Evolutionary conservation across 2,113 vertebrate species (phyloP).

Genomic region (Sturnira hondurensis): DNA sequence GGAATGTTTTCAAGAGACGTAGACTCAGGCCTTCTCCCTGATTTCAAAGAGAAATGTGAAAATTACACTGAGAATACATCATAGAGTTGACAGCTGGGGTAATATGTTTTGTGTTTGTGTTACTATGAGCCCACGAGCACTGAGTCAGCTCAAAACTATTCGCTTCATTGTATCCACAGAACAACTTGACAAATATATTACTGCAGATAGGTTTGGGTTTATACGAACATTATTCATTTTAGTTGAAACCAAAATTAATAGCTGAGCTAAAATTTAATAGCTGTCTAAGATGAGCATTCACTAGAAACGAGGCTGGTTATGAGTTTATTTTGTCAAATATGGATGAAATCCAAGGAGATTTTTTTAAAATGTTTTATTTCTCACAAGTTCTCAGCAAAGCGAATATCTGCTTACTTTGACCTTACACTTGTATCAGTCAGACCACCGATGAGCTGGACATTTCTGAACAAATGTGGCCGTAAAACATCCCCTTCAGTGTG

Average conservation of each 20-base stretch:
- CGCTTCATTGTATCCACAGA: conserved; percentile 21
- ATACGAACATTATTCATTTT: background rate
- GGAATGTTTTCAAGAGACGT: background rate
- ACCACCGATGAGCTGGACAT: background rate
- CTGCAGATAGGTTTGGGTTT: background rate
- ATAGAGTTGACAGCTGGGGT: background rate
- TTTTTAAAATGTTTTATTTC: background rate
- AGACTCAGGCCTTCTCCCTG: background rate
- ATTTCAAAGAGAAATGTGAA: conserved; percentile 18
- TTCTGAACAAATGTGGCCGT: background rate
- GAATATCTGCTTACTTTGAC: background rate
- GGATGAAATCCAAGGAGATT: background rate
- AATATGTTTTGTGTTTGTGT: conserved; percentile 23
- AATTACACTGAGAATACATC: background rate
- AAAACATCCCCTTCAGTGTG: background rate
- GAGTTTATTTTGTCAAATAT: background rate
- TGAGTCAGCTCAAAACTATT: conserved; percentile 52
- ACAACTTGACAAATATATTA: conserved; percentile 39
- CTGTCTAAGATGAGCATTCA: background rate
- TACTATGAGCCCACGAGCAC: conserved; percentile 21
- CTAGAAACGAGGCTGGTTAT: background rate
- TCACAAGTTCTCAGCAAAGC: background rate
- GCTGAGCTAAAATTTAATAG: background rate
- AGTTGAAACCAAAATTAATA: conserved; percentile 41
- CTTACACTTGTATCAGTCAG: background rate